phyloP scores from a whole-genome alignment of 2,888 invertebrate species.

The Macaria liturata region DNA sequence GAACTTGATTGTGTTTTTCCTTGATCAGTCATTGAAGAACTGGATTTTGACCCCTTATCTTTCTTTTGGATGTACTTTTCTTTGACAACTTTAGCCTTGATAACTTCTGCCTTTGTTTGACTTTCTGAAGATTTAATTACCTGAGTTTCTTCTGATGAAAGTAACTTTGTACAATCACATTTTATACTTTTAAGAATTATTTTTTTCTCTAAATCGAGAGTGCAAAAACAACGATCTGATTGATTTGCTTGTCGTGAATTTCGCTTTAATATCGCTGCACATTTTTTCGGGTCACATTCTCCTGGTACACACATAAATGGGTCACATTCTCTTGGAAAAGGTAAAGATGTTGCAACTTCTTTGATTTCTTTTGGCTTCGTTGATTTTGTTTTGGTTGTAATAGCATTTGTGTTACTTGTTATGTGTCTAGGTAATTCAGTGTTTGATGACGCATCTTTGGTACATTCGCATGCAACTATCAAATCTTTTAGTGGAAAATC shows the following conservation, averaged over 20 bases:
- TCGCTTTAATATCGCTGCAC: neutral
- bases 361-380: neutral
- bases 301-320: conserved; percentile 1
- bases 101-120: too few relatives aligned
- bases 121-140: too few relatives aligned
- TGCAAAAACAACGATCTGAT: neutral
- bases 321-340: neutral
- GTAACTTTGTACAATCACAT: too few relatives aligned
- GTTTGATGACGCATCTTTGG: neutral
- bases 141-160: too few relatives aligned
- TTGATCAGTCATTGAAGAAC: neutral
- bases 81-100: neutral
- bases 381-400: neutral
- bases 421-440: neutral
- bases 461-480: neutral
- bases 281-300: neutral
- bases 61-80: neutral
- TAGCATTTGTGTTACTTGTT: neutral
- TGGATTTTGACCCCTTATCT: neutral
- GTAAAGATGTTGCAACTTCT: neutral
- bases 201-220: neutral
- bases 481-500: neutral
- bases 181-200: too few relatives aligned
- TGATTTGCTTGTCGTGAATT: neutral
- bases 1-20: neutral